Percentiles rank a stretch among this genome's conserved stretches.
These are phyloP conservation scores for Asarcornis scutulata DNA, from an alignment of 2,113 vertebrate genomes.

Conservation along the genomic window DNA sequence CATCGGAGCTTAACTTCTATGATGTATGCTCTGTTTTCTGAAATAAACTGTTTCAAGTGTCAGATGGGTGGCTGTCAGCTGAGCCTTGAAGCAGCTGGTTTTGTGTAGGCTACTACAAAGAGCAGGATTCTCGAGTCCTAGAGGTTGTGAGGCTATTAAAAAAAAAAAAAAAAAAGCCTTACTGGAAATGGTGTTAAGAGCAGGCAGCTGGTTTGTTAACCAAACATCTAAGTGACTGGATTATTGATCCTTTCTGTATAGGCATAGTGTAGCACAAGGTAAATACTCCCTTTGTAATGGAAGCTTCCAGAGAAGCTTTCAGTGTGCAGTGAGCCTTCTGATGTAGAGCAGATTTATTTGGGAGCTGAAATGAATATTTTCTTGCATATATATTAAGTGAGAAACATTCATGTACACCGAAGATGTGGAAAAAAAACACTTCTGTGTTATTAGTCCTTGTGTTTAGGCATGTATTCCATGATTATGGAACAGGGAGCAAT, in stretches of 20 bases:
- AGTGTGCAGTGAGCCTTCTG: background rate
- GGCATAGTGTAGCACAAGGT: background rate
- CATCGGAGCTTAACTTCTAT: background rate
- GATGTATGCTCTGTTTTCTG: background rate
- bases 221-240: background rate
- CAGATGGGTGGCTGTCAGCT: background rate
- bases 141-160: background rate
- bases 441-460: background rate
- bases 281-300: constrained; percentile 4
- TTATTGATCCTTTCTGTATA: background rate
- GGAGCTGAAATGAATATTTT: background rate
- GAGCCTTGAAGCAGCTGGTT: background rate
- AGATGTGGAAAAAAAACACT: rapidly evolving
- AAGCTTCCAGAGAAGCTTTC: constrained; percentile 23
- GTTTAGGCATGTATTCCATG: background rate
- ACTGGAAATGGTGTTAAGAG: background rate
- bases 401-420: background rate
- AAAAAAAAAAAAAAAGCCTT: background rate
- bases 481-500: background rate
- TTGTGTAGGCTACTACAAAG: background rate
- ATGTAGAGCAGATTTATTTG: background rate
- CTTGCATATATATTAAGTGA: background rate
- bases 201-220: background rate
- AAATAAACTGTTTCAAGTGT: background rate
- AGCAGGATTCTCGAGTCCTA: background rate